Percentiles rank a stretch among this genome's conserved stretches.
Evolutionary conservation across 2,113 vertebrate species (phyloP).

Genomic region (Solea solea): DNA sequence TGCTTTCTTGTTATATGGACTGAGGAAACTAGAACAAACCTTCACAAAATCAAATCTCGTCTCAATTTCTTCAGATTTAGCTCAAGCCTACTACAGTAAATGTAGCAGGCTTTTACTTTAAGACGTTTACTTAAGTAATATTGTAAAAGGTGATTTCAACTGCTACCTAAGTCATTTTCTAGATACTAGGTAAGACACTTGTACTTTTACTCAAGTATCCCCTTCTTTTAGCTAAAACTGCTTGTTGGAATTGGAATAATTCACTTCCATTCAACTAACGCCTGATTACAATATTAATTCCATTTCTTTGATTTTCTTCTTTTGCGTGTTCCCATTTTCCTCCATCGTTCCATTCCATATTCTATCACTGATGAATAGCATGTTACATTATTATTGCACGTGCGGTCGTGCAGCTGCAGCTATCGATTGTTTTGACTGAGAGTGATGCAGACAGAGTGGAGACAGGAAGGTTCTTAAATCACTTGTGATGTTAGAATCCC

Average conservation of each 20-base stretch:
- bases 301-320: not conserved
- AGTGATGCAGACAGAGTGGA: slow-evolving; percentile 19
- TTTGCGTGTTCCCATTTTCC: not conserved
- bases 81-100: too few species aligned
- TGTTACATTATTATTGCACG: slow-evolving; percentile 2
- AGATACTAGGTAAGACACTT: too few species aligned
- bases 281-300: not conserved
- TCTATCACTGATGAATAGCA: not conserved
- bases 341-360: not conserved
- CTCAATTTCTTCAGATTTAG: too few species aligned
- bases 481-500: not conserved
- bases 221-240: too few species aligned
- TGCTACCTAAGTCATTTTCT: too few species aligned
- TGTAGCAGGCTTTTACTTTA: too few species aligned
- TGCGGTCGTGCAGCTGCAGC: not conserved
- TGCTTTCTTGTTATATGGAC: too few species aligned
- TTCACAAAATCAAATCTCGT: too few species aligned
- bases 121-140: too few species aligned
- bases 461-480: slow-evolving; percentile 21
- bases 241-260: not conserved
- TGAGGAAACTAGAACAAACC: too few species aligned
- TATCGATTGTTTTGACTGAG: slow-evolving; percentile 33
- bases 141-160: too few species aligned
- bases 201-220: too few species aligned
- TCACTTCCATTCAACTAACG: not conserved